Evolutionary conservation across 2,797 vertebrate species (phyloP).

Genomic region (Clangula hyemalis): DNA sequence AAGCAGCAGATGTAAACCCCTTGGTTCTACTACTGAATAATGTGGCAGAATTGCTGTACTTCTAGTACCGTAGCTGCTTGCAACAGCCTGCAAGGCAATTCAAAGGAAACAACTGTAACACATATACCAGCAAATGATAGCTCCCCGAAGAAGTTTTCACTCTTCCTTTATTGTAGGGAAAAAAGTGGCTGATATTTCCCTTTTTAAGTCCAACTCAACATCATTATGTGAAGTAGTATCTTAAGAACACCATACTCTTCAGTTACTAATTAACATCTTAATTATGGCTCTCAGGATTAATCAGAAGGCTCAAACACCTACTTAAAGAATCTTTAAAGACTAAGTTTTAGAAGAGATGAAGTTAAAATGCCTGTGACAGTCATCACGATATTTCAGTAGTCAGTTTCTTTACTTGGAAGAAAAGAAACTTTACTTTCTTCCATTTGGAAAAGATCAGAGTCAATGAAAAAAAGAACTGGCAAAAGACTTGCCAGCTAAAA

Average conservation of each 20-base stretch:
- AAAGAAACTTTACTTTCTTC: too few species aligned
- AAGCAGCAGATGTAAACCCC: neutral
- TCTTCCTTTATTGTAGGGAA: neutral
- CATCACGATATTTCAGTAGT: neutral
- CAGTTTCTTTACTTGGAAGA: neutral
- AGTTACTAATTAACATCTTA: neutral
- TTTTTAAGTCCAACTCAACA: neutral
- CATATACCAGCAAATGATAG: neutral
- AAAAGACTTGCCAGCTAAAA: neutral
- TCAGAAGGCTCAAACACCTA: neutral
- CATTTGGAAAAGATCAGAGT: neutral
- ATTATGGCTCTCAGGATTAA: neutral
- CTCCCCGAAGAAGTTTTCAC: neutral
- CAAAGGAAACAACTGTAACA: neutral
- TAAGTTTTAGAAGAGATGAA: neutral
- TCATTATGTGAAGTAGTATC: neutral
- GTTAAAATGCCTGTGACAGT: neutral
- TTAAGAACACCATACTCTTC: neutral
- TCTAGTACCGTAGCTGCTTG: neutral
- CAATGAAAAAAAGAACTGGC: neutral
- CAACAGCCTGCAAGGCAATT: neutral
- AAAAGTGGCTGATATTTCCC: neutral
- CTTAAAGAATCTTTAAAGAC: neutral
- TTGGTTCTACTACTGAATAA: neutral
- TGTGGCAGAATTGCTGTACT: neutral